Conservation (phyloP, 2,888 invertebrate genomes). For the Sesia bembeciformis region DNA sequence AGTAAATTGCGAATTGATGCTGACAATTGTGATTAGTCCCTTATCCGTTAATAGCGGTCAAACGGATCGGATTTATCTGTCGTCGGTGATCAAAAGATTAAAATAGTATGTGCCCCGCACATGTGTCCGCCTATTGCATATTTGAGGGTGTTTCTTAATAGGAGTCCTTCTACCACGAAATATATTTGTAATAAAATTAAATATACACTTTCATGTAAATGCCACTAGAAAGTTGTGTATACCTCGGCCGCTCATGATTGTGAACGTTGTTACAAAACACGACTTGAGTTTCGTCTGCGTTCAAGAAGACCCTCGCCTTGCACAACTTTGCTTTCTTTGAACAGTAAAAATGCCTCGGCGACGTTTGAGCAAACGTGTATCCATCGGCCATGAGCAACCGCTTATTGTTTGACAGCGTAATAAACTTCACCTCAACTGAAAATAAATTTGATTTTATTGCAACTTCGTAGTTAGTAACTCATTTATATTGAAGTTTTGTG, state of each 20-base stretch:
- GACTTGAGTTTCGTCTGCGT: constrained; percentile 12
- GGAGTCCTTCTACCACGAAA: too few relatives aligned
- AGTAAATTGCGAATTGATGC: too few relatives aligned
- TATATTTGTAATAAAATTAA: not conserved
- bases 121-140: too few relatives aligned
- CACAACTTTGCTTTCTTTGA: constrained; percentile 27
- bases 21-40: too few relatives aligned
- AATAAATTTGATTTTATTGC: not conserved
- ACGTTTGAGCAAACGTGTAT: constrained; percentile 5
- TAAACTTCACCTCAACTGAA: not conserved
- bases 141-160: too few relatives aligned
- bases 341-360: constrained; percentile 20
- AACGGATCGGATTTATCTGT: too few relatives aligned
- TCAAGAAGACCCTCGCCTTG: constrained; percentile 22
- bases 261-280: constrained; percentile 12
- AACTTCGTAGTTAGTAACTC: too few relatives aligned
- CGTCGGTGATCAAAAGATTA: too few relatives aligned
- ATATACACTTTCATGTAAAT: not conserved
- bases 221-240: not conserved
- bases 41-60: too few relatives aligned
- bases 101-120: too few relatives aligned
- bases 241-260: constrained; percentile 5
- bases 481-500: too few relatives aligned
- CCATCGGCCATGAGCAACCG: constrained; percentile 1
- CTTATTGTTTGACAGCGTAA: not conserved